Conservation (phyloP, 2,888 invertebrate species). For the Lepidonotus clava region DNA sequence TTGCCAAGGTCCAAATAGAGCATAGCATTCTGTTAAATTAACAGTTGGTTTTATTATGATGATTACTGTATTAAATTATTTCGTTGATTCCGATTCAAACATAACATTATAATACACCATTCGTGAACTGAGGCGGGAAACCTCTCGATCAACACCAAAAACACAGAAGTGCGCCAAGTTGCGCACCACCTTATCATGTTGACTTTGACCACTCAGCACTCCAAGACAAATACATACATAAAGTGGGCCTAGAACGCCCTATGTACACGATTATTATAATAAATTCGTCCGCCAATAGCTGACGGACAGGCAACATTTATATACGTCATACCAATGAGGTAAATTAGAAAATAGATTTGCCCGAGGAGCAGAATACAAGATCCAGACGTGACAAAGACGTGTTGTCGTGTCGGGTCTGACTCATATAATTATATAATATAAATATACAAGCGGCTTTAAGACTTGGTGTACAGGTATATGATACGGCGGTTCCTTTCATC, state of each 20-base stretch:
- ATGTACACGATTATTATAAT: slow-evolving; percentile 22
- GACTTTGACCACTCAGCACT: slow-evolving; percentile 9
- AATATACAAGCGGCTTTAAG: slow-evolving; percentile 4
- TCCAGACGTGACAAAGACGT: background rate
- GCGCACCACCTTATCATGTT: background rate
- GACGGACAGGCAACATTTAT: slow-evolving; percentile 17
- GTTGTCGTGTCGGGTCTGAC: background rate
- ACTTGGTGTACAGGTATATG: slow-evolving; percentile 16
- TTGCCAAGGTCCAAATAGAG: no score
- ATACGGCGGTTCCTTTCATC: background rate
- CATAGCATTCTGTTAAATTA: no score
- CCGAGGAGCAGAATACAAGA: slow-evolving; percentile 41
- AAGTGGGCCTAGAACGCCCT: slow-evolving; percentile 11
- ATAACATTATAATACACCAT: slow-evolving; percentile 41
- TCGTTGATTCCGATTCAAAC: slow-evolving; percentile 28
- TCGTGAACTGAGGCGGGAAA: background rate
- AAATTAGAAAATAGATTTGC: slow-evolving; percentile 36
- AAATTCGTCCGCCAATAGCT: background rate
- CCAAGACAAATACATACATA: slow-evolving; percentile 37
- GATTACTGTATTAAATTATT: background rate
- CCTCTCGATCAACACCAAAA: slow-evolving; percentile 33
- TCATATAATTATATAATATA: background rate
- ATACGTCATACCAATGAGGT: slow-evolving; percentile 46
- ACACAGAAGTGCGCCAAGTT: background rate
- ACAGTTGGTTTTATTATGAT: background rate